Evolutionary conservation across 1,140 invertebrate genomes (phyloP), one percentile per base, ranked within the genome.

Genomic region (Papilio polytes): DNA sequence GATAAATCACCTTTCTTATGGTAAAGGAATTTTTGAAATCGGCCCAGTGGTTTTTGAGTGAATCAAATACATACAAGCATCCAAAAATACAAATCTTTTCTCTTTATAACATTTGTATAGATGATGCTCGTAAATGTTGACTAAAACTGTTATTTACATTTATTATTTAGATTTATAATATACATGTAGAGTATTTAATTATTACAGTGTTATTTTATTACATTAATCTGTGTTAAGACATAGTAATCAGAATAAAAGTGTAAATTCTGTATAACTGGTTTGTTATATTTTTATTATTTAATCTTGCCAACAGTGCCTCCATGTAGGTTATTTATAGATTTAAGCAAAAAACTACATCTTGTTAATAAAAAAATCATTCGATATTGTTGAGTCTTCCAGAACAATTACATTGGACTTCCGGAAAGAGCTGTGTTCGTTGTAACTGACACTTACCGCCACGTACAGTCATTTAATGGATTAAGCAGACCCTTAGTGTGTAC

Each of bases 221-320:
- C 20, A 20, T 56, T 1, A 41, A 41, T 41, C 15, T 48, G 48
- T 51, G 13, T 51, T 15, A 15, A 15, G 6, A 18, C 15, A 18
- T 18, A 15, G 48, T 18, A 51, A 4, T 20, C 22, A 7, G 56
- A 20, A 59, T 59, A n/a, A 41, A 41, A 41, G 7, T 41, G 22
- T 22, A 22, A 26, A 22, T 63, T 63, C 22, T 20, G 9, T 22
- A 20, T 22, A 12, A 26, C 12, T 72, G 53, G 20, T 56, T 53
- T 12, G 26, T 12, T 31, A 15, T 15, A 59, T 59, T 26, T 59
- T 15, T 78, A 48, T 48, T 48, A 79, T 78, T 51, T 79, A 83
- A 72, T 87, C 86, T 90, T 90, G 88, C 88, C 88, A 88, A 80
- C 86, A 85, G 87, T 88, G 88, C 86, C 87, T 88, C 86, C 31